Evolutionary conservation across 2,113 vertebrate genomes (phyloP).

Genomic region (Chloropsis hardwickii): DNA sequence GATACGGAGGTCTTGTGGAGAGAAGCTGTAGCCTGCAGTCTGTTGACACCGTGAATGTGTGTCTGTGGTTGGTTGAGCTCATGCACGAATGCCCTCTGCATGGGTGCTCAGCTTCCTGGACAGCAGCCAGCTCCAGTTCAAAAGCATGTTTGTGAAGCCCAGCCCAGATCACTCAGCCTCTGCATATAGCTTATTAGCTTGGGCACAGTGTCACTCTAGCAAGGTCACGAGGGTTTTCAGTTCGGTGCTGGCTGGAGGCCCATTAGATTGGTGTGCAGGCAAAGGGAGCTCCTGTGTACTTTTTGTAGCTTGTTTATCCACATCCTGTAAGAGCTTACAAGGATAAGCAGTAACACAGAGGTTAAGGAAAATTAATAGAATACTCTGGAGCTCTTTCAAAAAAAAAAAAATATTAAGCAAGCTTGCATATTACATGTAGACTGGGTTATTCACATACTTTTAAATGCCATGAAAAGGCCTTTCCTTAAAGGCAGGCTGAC

Average conservation of each 20-base stretch:
- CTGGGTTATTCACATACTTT: background rate
- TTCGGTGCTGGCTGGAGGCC: background rate
- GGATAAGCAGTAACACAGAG: background rate
- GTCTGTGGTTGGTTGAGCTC: background rate
- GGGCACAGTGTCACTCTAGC: background rate
- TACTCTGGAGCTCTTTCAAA: background rate
- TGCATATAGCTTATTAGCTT: background rate
- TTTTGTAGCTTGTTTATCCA: accelerated
- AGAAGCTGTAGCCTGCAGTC: background rate
- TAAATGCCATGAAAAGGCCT: background rate
- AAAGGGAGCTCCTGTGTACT: background rate
- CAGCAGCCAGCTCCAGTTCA: background rate
- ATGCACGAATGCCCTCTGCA: background rate
- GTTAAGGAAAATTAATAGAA: background rate
- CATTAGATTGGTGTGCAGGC: background rate
- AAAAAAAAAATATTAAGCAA: too few relatives aligned
- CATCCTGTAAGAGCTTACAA: background rate
- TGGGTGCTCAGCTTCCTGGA: background rate
- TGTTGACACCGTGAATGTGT: background rate
- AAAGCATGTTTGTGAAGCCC: slow-evolving; percentile 22
- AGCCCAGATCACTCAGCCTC: background rate
- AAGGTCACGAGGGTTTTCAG: slow-evolving; percentile 21
- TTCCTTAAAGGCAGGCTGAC: background rate
- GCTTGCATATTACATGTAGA: background rate
- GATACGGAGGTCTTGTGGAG: background rate